Evolutionary conservation across 2,888 invertebrate species (phyloP).

Genomic region (Dicycla oo): DNA sequence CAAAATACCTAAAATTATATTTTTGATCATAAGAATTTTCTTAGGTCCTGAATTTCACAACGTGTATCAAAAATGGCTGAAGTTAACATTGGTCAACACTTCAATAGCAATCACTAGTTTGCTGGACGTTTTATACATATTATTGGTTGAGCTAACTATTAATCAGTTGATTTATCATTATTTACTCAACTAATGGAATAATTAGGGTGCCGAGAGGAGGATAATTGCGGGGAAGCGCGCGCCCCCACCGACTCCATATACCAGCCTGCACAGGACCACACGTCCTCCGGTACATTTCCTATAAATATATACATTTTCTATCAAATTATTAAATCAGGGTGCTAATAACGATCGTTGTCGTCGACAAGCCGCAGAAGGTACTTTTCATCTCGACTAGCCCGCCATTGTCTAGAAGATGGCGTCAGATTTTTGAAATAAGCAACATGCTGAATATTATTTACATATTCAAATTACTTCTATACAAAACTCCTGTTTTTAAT

Average conservation of each 20-base stretch:
- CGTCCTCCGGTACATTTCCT: conserved; percentile 44
- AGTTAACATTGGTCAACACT: conserved; percentile 35
- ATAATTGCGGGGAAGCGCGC: conserved; percentile 75
- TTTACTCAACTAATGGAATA: conserved; percentile 87
- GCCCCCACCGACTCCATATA: conserved; percentile 64
- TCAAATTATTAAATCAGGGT: conserved; percentile 10
- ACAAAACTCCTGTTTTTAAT: conserved; percentile 90
- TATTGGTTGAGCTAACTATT: conserved; percentile 68
- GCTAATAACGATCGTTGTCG: not conserved
- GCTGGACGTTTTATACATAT: conserved; percentile 20
- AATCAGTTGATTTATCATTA: conserved; percentile 83
- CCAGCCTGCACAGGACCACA: conserved; percentile 65
- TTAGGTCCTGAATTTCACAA: conserved; percentile 1
- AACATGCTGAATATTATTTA: conserved; percentile 85
- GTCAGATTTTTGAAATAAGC: conserved; percentile 72
- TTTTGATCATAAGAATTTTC: conserved; percentile 29
- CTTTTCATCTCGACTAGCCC: conserved; percentile 24
- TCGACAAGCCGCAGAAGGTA: not conserved
- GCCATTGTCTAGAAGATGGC: conserved; percentile 61
- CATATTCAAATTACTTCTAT: conserved; percentile 89
- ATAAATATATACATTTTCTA: conserved; percentile 34
- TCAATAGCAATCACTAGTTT: conserved; percentile 47
- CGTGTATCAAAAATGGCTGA: conserved; percentile 16
- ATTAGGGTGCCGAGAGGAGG: conserved; percentile 78
- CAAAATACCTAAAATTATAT: conserved; percentile 60